Evolutionary conservation across 1,140 invertebrate genomes (phyloP), one percentile per base, ranked within the genome.

Genomic region (Lasaia peninsularis): DNA sequence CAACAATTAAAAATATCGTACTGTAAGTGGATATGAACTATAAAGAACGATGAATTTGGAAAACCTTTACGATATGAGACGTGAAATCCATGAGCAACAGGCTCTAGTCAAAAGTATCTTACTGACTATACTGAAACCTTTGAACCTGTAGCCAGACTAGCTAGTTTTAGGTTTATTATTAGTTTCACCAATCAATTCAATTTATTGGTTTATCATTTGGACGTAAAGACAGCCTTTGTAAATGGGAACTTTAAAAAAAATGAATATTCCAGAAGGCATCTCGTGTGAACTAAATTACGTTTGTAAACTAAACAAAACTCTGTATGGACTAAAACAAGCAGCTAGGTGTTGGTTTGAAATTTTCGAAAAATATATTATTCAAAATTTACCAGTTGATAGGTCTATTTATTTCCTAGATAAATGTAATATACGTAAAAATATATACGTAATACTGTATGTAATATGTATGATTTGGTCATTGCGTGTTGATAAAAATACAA

Each of bases 1-100:
- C 16, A 16, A 16, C 16, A 9, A 68, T 80, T 65, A 79, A 69
- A 75, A 86, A 87, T 71, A 73, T 80, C 60, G 63, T 83, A 51
- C 69, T 76, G 67, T 60, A 83, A 75, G 64, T 82, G 78, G 79
- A 60, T 73, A 40, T 80, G 83, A 71, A 65, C 63, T 16, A 59
- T 80, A 11, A 84, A 82, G 58, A 52, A 69, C 56, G 69, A 82
- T 62, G 64, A 67, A 58, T 65, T 66, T 65, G 80, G 79, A 52
- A 65, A 65, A 51, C 63, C 55, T 37, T 14, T 51, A 28, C 7
- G 51, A n/a, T 60, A 65, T 48, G 60, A 60, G 14, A 51, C 60
- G 28, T 52, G 57, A 14, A n/a, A 2, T 28, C 62, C 9, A 57
- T 66, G 16, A 60, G 57, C 10, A 5, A 56, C 37, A 33, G 60